These are phyloP conservation scores for Notothenia coriiceps DNA, from an alignment of 2,113 vertebrate species.

Conservation along the genomic window DNA sequence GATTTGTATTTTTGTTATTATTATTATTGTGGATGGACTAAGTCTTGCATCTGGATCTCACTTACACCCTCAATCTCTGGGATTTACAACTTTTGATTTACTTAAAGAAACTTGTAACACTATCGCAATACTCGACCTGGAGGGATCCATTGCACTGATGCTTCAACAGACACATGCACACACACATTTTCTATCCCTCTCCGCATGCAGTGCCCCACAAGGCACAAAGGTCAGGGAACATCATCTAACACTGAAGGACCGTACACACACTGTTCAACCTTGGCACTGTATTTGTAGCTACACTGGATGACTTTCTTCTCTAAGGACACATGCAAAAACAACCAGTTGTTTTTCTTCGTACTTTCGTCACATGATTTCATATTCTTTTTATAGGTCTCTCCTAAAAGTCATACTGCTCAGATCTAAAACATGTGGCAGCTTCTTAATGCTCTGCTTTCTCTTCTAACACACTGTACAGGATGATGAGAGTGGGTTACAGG, in stretches of 20 bases:
- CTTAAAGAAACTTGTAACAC: slow-evolving; percentile 56
- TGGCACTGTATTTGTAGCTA: slow-evolving; percentile 65
- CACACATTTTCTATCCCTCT: slow-evolving; percentile 67
- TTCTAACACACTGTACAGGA: slow-evolving; percentile 13
- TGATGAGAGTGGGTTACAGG: slow-evolving; percentile 6
- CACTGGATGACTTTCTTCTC: slow-evolving; percentile 60
- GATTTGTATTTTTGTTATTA: slow-evolving; percentile 5
- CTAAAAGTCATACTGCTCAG: slow-evolving; percentile 30
- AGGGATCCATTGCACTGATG: slow-evolving; percentile 63
- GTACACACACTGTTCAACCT: slow-evolving; percentile 45
- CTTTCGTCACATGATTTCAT: slow-evolving; percentile 60
- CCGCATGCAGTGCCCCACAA: slow-evolving; percentile 77
- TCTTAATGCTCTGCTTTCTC: slow-evolving; percentile 41
- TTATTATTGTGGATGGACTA: slow-evolving; percentile 14
- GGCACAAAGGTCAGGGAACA: slow-evolving; percentile 81
- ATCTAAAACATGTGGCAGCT: slow-evolving; percentile 72
- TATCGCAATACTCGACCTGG: slow-evolving; percentile 65
- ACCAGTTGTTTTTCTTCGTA: slow-evolving; percentile 27
- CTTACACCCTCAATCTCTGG: slow-evolving; percentile 64
- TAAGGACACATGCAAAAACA: slow-evolving; percentile 44
- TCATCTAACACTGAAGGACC: slow-evolving; percentile 49
- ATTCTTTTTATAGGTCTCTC: slow-evolving; percentile 56
- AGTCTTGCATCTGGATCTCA: slow-evolving; percentile 48
- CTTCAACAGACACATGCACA: slow-evolving; percentile 26
- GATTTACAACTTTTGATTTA: slow-evolving; percentile 72